Conservation (phyloP, 2,113 vertebrate species). For the Chlamydotis undulata region DNA sequence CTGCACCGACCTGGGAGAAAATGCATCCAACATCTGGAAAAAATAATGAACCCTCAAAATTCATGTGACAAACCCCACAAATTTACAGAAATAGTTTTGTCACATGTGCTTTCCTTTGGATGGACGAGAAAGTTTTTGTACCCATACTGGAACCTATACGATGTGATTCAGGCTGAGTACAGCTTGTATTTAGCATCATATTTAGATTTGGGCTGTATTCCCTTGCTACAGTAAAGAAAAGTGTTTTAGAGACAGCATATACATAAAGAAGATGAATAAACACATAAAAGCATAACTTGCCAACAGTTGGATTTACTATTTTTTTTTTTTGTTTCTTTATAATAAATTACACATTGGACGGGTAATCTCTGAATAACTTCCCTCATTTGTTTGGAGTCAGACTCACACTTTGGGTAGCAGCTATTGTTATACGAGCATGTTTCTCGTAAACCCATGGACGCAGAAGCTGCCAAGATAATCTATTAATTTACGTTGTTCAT, state of each 20-base stretch:
- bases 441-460: not conserved
- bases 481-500: not conserved
- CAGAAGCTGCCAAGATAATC: not conserved
- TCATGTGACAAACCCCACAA: not conserved
- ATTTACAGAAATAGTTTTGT: not conserved
- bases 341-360: not conserved
- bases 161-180: not conserved
- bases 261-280: not conserved
- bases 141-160: fast-evolving
- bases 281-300: not conserved
- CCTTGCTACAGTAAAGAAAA: not conserved
- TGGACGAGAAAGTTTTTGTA: not conserved
- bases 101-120: not conserved
- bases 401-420: not conserved
- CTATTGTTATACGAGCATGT: not conserved
- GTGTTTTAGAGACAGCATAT: not conserved
- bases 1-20: fast-evolving
- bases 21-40: not conserved
- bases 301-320: not conserved
- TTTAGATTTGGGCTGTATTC: not conserved
- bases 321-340: not conserved
- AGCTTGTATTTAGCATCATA: not conserved
- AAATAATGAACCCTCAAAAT: not conserved
- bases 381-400: not conserved
- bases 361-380: not conserved